These are phyloP conservation scores for Macrobrachium rosenbergii DNA, from an alignment of 1,140 invertebrate genomes.

Conservation along the genomic window DNA sequence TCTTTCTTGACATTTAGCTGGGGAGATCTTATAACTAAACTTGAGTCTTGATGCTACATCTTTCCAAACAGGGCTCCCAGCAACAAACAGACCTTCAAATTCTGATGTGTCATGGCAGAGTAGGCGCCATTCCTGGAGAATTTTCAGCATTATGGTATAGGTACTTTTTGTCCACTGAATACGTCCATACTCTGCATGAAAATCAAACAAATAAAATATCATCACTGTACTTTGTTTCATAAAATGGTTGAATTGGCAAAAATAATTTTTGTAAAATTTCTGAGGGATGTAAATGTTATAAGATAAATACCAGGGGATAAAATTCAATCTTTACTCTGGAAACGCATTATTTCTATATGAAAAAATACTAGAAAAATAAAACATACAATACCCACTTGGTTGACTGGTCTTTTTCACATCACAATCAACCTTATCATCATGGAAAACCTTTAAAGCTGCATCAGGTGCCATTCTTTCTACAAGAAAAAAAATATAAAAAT, in stretches of 20 bases:
- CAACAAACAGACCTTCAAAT: conserved; percentile 15
- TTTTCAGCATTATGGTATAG: conserved; percentile 18
- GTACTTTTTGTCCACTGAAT: conserved; percentile 44
- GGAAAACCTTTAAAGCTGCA: too few relatives aligned
- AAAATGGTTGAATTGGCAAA: not conserved
- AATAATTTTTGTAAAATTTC: not conserved
- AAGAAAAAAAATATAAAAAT: too few relatives aligned
- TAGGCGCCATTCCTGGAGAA: conserved; percentile 39
- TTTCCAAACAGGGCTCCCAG: conserved; percentile 25
- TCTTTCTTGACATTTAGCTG: conserved; percentile 41
- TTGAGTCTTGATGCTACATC: conserved; percentile 42
- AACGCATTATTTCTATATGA: too few relatives aligned
- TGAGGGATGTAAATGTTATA: too few relatives aligned
- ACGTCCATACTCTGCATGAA: conserved; percentile 31
- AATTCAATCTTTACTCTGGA: too few relatives aligned
- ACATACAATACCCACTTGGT: conserved; percentile 12
- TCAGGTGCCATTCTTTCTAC: too few relatives aligned
- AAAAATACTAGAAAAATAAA: not conserved
- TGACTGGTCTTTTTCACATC: not conserved
- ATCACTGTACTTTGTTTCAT: not conserved
- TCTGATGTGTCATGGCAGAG: conserved; percentile 47
- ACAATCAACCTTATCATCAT: too few relatives aligned
- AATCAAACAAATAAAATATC: not conserved
- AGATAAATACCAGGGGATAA: too few relatives aligned
- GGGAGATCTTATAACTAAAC: conserved; percentile 31